Conservation (phyloP, 2,113 vertebrate genomes). For the Tenebrosternarchus preto region DNA sequence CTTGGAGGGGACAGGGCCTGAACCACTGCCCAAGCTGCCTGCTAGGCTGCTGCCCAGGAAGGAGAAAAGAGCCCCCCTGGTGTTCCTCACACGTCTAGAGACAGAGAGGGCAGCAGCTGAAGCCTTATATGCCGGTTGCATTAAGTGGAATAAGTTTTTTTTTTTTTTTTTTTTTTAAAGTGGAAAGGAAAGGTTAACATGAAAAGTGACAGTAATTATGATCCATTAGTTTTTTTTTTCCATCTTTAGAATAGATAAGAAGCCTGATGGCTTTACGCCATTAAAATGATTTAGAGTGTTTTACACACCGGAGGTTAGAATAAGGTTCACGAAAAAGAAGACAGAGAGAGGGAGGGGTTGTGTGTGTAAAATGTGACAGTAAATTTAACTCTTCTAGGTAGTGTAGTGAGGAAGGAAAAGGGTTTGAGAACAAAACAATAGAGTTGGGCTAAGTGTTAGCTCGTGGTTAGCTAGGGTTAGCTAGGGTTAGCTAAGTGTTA, state of each 20-base stretch:
- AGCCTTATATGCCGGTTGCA: too few species aligned
- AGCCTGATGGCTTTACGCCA: conserved; percentile 65
- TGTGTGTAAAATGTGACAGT: conserved; percentile 31
- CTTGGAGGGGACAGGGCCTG: conserved; percentile 59
- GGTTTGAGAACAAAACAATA: conserved; percentile 54
- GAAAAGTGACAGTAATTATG: conserved; percentile 75
- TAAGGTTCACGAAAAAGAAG: conserved; percentile 44
- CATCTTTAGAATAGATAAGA: conserved; percentile 68
- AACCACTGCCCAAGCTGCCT: conserved; percentile 37
- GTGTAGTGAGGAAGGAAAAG: conserved; percentile 48
- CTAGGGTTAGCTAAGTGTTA: conserved; percentile 18
- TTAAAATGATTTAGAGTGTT: conserved; percentile 58
- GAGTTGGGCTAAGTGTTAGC: conserved; percentile 3
- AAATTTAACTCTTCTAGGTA: conserved; percentile 28
- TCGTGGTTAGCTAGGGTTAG: too few species aligned
- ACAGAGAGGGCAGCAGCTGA: not conserved
- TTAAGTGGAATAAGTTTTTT: too few species aligned
- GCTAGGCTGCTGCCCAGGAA: not conserved
- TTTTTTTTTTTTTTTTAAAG: conserved; percentile 55
- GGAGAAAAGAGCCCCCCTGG: not conserved
- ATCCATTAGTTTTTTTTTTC: conserved; percentile 66
- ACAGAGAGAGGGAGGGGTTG: not conserved
- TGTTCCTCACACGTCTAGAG: not conserved
- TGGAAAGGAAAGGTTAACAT: conserved; percentile 59
- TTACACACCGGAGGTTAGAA: conserved; percentile 56